Base-by-base conservation (phyloP, 1,140 invertebrate species). In the Drosophila setifemur region DNA sequence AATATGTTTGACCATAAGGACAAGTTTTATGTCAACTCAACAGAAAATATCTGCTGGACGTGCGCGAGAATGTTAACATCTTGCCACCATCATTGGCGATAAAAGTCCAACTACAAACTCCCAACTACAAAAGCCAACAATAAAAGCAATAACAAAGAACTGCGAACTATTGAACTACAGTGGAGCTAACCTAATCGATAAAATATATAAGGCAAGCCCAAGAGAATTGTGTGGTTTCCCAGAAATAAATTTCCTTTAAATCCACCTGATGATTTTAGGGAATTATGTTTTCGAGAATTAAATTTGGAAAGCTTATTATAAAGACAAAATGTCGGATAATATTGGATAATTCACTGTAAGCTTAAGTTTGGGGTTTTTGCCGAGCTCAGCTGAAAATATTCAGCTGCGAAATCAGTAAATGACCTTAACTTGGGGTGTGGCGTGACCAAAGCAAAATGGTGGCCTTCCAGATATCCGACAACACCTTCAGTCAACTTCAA, bases 1-100 rank as follows among this genome's bases (percentile, higher is more conserved):
- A 66, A 64, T 40, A 64, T 49, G 40, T 40, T 48, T 63, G 55
- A 63, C 60, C 60, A 47, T 64, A 28, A 47, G 58, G 58, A 64
- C 43, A 61, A 66, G 57, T 64, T 66, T 66, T 66, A 18, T 66
- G 61, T 64, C 58, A 64, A 66, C 61, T 66, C 61, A 14, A 64
- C 61, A 64, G 42, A 66, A 66, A 61, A 64, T 40, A 58, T 64
- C 61, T 64, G 39, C 19, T 37, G 58, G 43, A 40, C 60, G 43
- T 49, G 57, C 57, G n/a, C 31, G 25, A 28, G 21, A 58, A 61
- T 61, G 26, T 61, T 52, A 58, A 43, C 53, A 43, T 43, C 37
- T 43, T 45, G 52, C 40, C 40, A 55, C 23, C 57, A 60, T 35
- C 57, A 25, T 23, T 5, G 57, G 37, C 37, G n/a, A 44, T 44